These are phyloP conservation scores for Spatulosminthurus flaviceps DNA, from an alignment of 2,888 invertebrate species.

Conservation along the genomic window DNA sequence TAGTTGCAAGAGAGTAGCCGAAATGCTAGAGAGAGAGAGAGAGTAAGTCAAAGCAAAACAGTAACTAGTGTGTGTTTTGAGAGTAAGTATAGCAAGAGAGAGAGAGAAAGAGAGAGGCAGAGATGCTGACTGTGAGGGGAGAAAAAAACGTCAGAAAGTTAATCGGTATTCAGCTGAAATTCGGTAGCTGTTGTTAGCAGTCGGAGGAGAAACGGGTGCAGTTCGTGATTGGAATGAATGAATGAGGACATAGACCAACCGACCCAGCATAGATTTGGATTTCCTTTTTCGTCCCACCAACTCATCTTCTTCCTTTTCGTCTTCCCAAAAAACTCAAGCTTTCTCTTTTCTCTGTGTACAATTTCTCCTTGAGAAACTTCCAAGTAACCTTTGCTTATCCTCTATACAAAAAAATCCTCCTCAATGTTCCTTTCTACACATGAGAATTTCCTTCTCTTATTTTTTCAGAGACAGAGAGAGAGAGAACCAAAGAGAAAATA, in stretches of 20 bases:
- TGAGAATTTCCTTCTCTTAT: neutral
- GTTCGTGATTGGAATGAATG: slow-evolving; percentile 61
- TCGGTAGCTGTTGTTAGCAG: slow-evolving; percentile 62
- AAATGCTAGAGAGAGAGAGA: neutral
- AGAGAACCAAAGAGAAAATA: no score
- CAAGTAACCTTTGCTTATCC: neutral
- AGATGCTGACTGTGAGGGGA: slow-evolving; percentile 36
- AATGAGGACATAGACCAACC: slow-evolving; percentile 32
- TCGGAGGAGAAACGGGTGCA: slow-evolving; percentile 62
- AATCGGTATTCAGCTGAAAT: slow-evolving; percentile 62
- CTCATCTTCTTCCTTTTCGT: slow-evolving; percentile 22
- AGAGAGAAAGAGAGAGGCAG: slow-evolving; percentile 27
- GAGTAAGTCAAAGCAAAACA: slow-evolving; percentile 1
- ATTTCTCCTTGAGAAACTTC: neutral
- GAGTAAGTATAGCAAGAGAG: neutral
- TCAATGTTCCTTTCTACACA: neutral
- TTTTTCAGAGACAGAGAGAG: no score
- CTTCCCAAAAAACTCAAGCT: slow-evolving; percentile 6
- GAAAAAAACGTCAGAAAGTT: slow-evolving; percentile 60
- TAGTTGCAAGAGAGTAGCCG: neutral
- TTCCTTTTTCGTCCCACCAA: slow-evolving; percentile 43
- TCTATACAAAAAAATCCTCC: neutral
- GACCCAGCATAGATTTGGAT: slow-evolving; percentile 42
- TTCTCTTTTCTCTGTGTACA: neutral
- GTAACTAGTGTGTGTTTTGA: neutral